Percentiles rank a stretch among this genome's conserved stretches.
Evolutionary conservation across 2,888 invertebrate genomes (phyloP).

Genomic region (Podabrus alpinus): DNA sequence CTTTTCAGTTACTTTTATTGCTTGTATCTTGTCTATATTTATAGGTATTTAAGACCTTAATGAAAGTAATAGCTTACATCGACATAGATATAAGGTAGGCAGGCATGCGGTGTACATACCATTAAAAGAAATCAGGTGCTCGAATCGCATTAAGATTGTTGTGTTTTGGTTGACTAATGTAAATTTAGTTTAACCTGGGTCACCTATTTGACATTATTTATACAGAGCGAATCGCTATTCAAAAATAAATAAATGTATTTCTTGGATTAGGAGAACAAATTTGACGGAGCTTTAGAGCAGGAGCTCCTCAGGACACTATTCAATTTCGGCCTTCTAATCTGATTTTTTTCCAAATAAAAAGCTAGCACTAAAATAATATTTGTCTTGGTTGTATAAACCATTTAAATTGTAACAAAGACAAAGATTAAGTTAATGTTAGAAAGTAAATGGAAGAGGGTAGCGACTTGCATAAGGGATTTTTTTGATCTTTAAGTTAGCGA

Average conservation of each 20-base stretch:
- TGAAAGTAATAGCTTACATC: slow-evolving; percentile 12
- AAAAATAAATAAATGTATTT: not conserved
- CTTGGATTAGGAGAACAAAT: not conserved
- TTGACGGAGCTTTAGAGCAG: not conserved
- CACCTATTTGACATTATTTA: not conserved
- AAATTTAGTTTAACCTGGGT: not conserved
- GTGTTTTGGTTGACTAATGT: not conserved
- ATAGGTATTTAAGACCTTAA: slow-evolving; percentile 17
- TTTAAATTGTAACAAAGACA: not conserved
- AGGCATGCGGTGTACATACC: not conserved
- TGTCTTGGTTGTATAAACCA: not conserved
- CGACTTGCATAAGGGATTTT: not conserved
- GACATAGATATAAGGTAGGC: slow-evolving; percentile 4
- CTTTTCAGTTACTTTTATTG: slow-evolving; percentile 12
- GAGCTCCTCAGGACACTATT: not conserved
- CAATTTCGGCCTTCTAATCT: not conserved
- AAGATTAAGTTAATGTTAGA: not conserved
- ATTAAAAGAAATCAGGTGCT: not conserved
- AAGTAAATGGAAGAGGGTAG: not conserved
- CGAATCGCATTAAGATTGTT: not conserved
- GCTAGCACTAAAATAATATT: not conserved
- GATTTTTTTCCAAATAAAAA: not conserved
- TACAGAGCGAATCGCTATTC: not conserved
- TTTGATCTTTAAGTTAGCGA: not conserved
- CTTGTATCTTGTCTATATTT: slow-evolving; percentile 14